Evolutionary conservation across 2,113 vertebrate genomes (phyloP).

Genomic region (Chionis minor): DNA sequence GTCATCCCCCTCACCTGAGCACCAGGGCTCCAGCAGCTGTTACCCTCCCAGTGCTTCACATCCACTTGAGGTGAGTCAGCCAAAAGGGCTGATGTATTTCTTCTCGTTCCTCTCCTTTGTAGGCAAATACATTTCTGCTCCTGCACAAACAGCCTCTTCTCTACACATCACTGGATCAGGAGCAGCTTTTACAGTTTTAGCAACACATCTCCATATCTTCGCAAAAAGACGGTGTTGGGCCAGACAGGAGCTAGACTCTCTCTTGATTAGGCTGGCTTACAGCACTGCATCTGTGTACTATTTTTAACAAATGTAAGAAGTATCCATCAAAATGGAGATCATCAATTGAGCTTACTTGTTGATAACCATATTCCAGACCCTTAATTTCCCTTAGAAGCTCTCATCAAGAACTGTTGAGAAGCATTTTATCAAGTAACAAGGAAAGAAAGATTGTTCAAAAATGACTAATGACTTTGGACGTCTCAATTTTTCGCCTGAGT

Average conservation of each 20-base stretch:
- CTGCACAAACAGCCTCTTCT: background rate
- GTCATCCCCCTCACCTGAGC: background rate
- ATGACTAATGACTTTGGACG: background rate
- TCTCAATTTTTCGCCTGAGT: background rate
- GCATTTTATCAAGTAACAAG: background rate
- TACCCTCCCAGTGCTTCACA: background rate
- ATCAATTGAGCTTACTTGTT: background rate
- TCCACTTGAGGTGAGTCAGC: background rate
- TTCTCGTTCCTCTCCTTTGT: background rate
- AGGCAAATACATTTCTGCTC: background rate
- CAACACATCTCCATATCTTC: background rate
- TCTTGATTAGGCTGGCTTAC: background rate
- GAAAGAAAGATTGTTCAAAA: background rate
- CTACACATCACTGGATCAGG: background rate
- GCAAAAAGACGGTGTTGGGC: background rate
- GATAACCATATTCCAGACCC: background rate
- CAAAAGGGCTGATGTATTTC: background rate
- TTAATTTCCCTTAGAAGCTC: background rate
- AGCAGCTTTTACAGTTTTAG: background rate
- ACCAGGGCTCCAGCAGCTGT: background rate
- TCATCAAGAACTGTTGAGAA: background rate
- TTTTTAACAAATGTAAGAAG: background rate
- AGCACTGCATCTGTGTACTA: background rate
- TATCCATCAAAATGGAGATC: background rate
- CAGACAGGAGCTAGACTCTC: background rate